Base-by-base conservation (phyloP, 2,797 vertebrate genomes). In the Denticeps clupeoides region DNA sequence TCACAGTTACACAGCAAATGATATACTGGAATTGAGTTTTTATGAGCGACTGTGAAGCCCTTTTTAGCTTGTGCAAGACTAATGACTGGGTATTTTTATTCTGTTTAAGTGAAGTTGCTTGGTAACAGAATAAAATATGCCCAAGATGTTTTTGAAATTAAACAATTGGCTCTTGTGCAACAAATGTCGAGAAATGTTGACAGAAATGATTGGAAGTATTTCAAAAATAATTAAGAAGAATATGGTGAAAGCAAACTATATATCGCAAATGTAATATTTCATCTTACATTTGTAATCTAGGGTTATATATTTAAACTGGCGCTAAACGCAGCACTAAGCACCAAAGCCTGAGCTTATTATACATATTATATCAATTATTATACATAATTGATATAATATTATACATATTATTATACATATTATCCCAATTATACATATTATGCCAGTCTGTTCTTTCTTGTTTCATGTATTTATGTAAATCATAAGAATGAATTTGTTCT, bases 141-240 rank as follows among this genome's bases (percentile, higher is more conserved):
- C 60, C 12, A 11, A 37, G 46, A 68, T 65, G 67, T 61, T 72
- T 73, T 73, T 63, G 69, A 71, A 77, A 78, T 60, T 45, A 48
- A 67, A 80, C 62, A 69, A 35, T 21, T n/a, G n/a, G 18, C 35
- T 21, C 42, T 53, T 44, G 40, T 21, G 4, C 7, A 58, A 53
- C 57, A 40, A 62, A 45, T 23, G 59, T 63, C 67, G 74, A 58
- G 53, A 33, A 66, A 72, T 64, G 18, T 21, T 53, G 62, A 47
- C 41, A 29, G 24, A 53, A 44, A 16, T 38, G 53, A 23, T 53
- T 63, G 59, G 33, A 24, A 28, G 33, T 46, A 27, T 31, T 41
- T 52, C 43, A 59, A 23, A 58, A 33, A 22, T 45, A 53, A 26
- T 23, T 60, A 60, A 64, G 21, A 5, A 26, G 8, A 40, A 3